These are phyloP conservation scores for Paedocypris sp. DNA, from an alignment of 2,113 vertebrate genomes.

Conservation along the genomic window DNA sequence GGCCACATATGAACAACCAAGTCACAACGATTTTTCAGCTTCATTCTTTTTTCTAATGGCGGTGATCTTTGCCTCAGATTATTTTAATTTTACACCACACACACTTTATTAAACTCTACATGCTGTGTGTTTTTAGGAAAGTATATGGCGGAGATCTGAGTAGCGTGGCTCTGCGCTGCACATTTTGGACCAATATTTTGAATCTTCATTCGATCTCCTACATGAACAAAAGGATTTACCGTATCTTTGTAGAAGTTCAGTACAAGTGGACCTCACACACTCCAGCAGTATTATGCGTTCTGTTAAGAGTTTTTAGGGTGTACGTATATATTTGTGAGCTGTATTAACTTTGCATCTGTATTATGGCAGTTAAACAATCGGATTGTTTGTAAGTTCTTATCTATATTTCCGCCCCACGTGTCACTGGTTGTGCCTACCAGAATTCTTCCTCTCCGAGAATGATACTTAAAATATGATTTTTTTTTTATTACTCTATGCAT, in stretches of 20 bases:
- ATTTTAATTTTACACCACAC: too few species aligned
- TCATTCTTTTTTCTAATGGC: too few species aligned
- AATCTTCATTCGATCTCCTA: slow-evolving; percentile 28
- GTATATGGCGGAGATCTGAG: slow-evolving; percentile 91
- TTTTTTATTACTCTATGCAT: slow-evolving; percentile 11
- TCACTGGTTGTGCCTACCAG: slow-evolving; percentile 61
- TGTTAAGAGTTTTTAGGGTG: slow-evolving; percentile 83
- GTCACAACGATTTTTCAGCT: too few species aligned
- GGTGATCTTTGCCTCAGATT: too few species aligned
- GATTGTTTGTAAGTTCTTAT: slow-evolving; percentile 37
- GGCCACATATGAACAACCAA: too few species aligned
- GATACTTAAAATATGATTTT: slow-evolving; percentile 7
- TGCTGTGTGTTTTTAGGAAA: slow-evolving; percentile 64
- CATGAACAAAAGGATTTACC: slow-evolving; percentile 26
- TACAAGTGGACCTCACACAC: slow-evolving; percentile 57
- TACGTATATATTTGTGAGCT: slow-evolving; percentile 94
- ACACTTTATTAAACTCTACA: not conserved
- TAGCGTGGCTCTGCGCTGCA: slow-evolving; percentile 29
- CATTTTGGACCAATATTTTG: slow-evolving; percentile 37
- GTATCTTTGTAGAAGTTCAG: slow-evolving; percentile 45
- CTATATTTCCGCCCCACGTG: slow-evolving; percentile 41
- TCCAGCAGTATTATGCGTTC: slow-evolving; percentile 87
- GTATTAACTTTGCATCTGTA: slow-evolving; percentile 72
- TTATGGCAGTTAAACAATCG: slow-evolving; percentile 49
- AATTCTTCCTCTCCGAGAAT: slow-evolving; percentile 27